Base-by-base conservation (phyloP, 30 jellyfish, hydroid and myxozoan species). In the Turritopsis dohrnii region DNA sequence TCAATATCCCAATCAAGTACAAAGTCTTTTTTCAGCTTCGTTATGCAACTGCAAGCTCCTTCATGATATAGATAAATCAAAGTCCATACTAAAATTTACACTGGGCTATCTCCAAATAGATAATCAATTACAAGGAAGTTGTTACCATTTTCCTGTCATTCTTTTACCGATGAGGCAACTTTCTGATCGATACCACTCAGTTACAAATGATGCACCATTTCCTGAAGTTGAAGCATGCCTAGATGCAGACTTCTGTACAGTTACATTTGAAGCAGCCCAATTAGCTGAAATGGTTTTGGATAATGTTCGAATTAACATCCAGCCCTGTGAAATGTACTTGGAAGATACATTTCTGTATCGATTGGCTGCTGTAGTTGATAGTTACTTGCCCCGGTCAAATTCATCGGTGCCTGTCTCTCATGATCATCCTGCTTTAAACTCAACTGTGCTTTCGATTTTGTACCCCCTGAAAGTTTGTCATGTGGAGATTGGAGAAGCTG, bases 101-200 rank as follows among this genome's bases (percentile, higher is more conserved):
- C 41, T 93, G 18, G 96, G 96, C 4, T 86, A 84, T 26, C 52
- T 93, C 72, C 98, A 93, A 83, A 41, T 93, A 29, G 98, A 93
- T 79, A 93, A 93, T 54, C 98, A 88, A 74, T 52, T 92, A 23
- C 88, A 88, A 83, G 96, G 79, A 52, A 28, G 27, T 52, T 84
- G 82, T 53, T 90, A 79, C 65, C 95, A 93, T 72, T 93, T 93
- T 29, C 98, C 98, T 19, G 98, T 93, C 74, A 83, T 88, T 65
- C 65, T 93, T 31, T 87, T 85, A 13, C 98, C 98, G 29, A 86
- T 93, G 91, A 85, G 96, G 65, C 88, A 85, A 53, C 90, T 86
- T 16, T 74, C 92, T 16, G 85, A 86, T 25, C 87, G 97, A 7
- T 91, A 91, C 83, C 87, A 89, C 71, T 85, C 81, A 54, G 76